Evolutionary conservation across 2,888 invertebrate genomes (phyloP).

Genomic region (Acholoe squamosa): DNA sequence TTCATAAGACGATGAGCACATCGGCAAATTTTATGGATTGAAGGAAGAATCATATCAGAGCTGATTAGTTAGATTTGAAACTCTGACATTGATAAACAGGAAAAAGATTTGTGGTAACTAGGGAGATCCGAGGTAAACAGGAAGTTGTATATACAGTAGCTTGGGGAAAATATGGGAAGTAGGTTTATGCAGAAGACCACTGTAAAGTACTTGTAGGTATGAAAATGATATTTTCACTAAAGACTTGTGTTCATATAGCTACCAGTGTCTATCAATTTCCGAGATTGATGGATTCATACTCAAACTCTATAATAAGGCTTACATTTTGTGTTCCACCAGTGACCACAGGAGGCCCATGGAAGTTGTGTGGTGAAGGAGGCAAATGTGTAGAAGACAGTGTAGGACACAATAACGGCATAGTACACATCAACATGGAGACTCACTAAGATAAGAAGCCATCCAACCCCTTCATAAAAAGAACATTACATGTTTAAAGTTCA

Average conservation of each 20-base stretch:
- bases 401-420: background rate
- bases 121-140: background rate
- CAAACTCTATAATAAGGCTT: background rate
- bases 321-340: constrained; percentile 58
- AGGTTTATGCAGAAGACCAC: too few species aligned
- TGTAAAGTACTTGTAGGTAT: too few species aligned
- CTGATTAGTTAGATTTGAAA: background rate
- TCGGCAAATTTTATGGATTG: background rate
- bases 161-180: background rate
- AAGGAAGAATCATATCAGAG: background rate
- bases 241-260: too few species aligned
- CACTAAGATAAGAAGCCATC: background rate
- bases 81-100: background rate
- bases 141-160: background rate
- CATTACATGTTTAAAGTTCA: too few species aligned
- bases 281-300: too few species aligned
- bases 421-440: background rate
- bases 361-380: constrained; percentile 38
- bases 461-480: background rate
- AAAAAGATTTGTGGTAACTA: background rate
- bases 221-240: too few species aligned
- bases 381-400: background rate
- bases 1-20: background rate
- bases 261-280: too few species aligned
- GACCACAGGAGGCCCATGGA: constrained; percentile 6